phyloP scores from a whole-genome alignment of 2,888 invertebrate species.

The Latrodectus hesperus region DNA sequence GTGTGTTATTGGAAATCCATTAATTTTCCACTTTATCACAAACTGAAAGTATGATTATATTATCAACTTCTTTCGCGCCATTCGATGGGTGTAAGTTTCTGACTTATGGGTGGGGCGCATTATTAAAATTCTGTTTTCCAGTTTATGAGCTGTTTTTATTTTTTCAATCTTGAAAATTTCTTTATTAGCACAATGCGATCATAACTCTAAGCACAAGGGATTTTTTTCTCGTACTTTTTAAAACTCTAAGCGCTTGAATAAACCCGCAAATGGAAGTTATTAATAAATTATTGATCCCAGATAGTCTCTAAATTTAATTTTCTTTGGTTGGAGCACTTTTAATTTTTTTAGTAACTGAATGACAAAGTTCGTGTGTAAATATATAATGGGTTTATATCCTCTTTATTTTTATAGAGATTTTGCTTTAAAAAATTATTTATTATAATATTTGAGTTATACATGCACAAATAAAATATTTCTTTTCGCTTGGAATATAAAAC shows the following conservation, averaged over 20 bases:
- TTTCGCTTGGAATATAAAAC: too few species aligned
- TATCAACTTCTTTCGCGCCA: slow-evolving; percentile 16
- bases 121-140: slow-evolving; percentile 19
- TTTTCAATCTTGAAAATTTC: not conserved
- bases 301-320: slow-evolving; percentile 10
- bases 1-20: slow-evolving; percentile 63
- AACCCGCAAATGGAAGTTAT: slow-evolving; percentile 32
- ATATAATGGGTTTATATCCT: too few species aligned
- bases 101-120: slow-evolving; percentile 3
- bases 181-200: slow-evolving; percentile 2
- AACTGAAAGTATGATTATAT: slow-evolving; percentile 39
- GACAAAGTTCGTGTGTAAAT: too few species aligned
- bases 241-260: slow-evolving; percentile 28
- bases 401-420: too few species aligned
- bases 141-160: slow-evolving; percentile 9
- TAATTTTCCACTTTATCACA: slow-evolving; percentile 36
- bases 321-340: not conserved
- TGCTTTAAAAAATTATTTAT: too few species aligned
- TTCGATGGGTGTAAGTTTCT: slow-evolving; percentile 19
- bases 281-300: slow-evolving; percentile 17
- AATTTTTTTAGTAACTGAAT: too few species aligned
- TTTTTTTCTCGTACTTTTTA: slow-evolving; percentile 3
- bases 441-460: too few species aligned
- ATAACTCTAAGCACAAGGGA: slow-evolving; percentile 15
- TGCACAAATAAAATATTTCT: too few species aligned